Evolutionary conservation across 2,888 invertebrate species (phyloP).

Genomic region (Erpobdella octoculata): DNA sequence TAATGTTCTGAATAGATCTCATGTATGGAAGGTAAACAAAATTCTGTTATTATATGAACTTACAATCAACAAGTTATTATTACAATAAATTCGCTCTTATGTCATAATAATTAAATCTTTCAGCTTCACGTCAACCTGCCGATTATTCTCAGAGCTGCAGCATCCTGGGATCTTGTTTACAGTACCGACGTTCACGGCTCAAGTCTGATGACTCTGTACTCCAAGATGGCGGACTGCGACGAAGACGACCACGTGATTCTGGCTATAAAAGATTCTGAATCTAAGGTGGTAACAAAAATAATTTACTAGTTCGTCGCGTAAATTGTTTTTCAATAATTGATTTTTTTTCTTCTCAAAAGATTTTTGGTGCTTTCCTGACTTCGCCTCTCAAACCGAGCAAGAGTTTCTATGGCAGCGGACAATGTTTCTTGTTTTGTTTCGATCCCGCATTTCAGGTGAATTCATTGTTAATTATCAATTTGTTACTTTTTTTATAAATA

Average conservation of each 20-base stretch:
- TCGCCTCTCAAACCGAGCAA: background rate
- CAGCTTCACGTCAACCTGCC: constrained; percentile 7
- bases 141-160: background rate
- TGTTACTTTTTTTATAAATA: background rate
- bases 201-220: constrained; percentile 1
- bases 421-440: constrained; percentile 6
- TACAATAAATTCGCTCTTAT: background rate
- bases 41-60: background rate
- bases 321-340: background rate
- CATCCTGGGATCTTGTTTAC: background rate
- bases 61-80: background rate
- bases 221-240: background rate
- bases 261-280: background rate
- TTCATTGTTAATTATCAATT: background rate
- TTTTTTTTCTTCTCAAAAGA: background rate
- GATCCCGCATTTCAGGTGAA: constrained; percentile 4
- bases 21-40: background rate
- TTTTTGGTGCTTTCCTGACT: constrained; percentile 6
- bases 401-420: constrained; percentile 2
- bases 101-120: background rate
- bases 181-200: background rate
- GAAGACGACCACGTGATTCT: background rate
- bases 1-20: background rate
- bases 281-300: background rate
- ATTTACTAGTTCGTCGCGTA: background rate